phyloP scores from a whole-genome alignment of 2,888 invertebrate genomes.

The Pristionchus exspectatus region DNA sequence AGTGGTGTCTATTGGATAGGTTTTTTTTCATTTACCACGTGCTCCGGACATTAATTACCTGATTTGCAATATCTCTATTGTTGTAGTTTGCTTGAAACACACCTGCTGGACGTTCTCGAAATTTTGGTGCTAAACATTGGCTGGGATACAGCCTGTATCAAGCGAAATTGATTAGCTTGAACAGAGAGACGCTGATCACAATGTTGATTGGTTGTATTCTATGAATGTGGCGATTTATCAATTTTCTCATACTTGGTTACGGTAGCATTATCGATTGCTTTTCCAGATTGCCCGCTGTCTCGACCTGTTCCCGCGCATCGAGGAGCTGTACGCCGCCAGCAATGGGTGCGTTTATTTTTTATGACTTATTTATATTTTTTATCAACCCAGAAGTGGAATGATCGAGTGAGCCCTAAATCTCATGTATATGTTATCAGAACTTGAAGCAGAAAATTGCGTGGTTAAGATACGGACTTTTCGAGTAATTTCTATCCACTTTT shows the following conservation, averaged over 20 bases:
- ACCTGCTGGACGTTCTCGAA: not conserved
- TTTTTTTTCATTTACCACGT: too few relatives aligned
- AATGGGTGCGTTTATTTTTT: not conserved
- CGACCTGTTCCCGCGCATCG: constrained; percentile 32
- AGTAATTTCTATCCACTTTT: too few relatives aligned
- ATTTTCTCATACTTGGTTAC: not conserved
- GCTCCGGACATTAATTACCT: not conserved
- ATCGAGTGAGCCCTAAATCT: not conserved
- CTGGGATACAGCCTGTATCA: not conserved
- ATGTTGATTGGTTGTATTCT: too few relatives aligned
- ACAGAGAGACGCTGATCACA: too few relatives aligned
- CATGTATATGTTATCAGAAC: not conserved
- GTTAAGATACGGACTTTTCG: not conserved
- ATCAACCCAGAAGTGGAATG: not conserved
- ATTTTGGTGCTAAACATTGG: not conserved
- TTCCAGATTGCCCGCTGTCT: constrained; percentile 44
- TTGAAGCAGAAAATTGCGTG: not conserved
- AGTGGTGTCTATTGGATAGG: not conserved
- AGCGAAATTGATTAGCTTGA: not conserved
- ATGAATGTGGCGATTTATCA: not conserved
- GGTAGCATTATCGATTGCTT: not conserved
- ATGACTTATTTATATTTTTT: not conserved
- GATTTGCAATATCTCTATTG: not conserved
- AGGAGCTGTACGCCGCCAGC: constrained; percentile 29
- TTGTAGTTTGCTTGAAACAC: not conserved